Conservation (phyloP, 2,888 invertebrate species). For the Cryptocheilus praepositus region DNA sequence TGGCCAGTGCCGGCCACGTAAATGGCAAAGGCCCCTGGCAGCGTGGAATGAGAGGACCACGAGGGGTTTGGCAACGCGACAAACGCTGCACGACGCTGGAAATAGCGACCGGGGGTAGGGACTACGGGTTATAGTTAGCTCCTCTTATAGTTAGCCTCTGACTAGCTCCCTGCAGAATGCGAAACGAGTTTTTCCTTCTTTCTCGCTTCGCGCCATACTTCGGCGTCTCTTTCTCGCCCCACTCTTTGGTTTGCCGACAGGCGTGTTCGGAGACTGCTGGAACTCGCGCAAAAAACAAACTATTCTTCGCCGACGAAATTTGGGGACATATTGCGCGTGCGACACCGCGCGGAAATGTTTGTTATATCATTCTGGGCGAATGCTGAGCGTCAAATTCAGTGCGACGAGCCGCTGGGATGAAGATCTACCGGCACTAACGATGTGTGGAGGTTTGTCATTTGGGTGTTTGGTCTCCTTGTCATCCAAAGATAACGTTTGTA, state of each 20-base stretch:
- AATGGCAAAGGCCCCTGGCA: conserved; percentile 7
- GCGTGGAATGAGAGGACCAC: conserved; percentile 7
- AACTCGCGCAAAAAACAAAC: no score
- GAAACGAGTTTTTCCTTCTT: conserved; percentile 44
- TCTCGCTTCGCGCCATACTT: conserved; percentile 22
- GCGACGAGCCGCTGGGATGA: no score
- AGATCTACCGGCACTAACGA: no score
- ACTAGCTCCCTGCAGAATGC: conserved; percentile 67
- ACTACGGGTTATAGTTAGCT: conserved; percentile 63
- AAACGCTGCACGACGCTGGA: conserved; percentile 48
- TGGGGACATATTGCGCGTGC: conserved; percentile 1
- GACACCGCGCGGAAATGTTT: no score
- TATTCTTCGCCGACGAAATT: conserved; percentile 6
- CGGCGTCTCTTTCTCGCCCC: not conserved
- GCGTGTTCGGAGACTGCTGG: not conserved
- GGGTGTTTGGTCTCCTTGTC: no score
- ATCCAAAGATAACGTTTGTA: no score
- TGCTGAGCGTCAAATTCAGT: no score
- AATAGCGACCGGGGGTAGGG: conserved; percentile 59
- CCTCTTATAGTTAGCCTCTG: conserved; percentile 69
- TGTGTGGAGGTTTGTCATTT: no score
- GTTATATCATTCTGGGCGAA: no score
- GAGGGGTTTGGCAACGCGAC: conserved; percentile 60
- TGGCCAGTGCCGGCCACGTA: conserved; percentile 12
- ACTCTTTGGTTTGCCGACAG: not conserved